Conservation (phyloP, 2,797 vertebrate species). For the Galagoides demidoff region DNA sequence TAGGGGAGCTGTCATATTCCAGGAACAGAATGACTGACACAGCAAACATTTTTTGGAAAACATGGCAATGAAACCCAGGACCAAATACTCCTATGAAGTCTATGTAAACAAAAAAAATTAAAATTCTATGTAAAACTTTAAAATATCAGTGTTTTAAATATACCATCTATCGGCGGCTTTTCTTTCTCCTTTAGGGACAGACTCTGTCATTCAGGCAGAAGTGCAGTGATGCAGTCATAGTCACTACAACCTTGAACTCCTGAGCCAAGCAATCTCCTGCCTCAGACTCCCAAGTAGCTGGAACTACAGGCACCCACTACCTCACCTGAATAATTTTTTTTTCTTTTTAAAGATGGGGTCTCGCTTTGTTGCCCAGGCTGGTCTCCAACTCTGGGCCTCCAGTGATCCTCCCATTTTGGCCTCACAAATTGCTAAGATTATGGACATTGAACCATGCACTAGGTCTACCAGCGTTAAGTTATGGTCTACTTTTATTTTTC, state of each 20-base stretch:
- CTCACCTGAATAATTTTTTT: neutral
- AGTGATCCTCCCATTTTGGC: neutral
- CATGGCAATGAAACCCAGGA: neutral
- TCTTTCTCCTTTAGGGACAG: neutral
- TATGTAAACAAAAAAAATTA: neutral
- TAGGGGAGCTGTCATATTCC: neutral
- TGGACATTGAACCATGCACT: neutral
- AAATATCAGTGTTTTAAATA: constrained; percentile 19
- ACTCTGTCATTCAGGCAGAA: neutral
- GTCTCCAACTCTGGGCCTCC: neutral
- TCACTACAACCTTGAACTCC: neutral
- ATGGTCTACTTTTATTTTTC: neutral
- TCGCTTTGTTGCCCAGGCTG: neutral
- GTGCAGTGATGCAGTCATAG: neutral
- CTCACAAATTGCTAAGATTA: neutral
- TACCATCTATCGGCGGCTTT: neutral
- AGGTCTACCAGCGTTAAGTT: neutral
- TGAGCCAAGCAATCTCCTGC: neutral
- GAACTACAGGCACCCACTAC: neutral
- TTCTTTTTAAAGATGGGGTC: neutral
- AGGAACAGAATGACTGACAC: neutral
- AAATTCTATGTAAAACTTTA: constrained; percentile 14
- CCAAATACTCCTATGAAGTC: constrained; percentile 14
- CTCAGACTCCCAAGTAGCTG: neutral
- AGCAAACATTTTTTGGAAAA: neutral